Evolutionary conservation across 2,113 vertebrate species (phyloP).

Genomic region (Tretioscincus oriximinensis): DNA sequence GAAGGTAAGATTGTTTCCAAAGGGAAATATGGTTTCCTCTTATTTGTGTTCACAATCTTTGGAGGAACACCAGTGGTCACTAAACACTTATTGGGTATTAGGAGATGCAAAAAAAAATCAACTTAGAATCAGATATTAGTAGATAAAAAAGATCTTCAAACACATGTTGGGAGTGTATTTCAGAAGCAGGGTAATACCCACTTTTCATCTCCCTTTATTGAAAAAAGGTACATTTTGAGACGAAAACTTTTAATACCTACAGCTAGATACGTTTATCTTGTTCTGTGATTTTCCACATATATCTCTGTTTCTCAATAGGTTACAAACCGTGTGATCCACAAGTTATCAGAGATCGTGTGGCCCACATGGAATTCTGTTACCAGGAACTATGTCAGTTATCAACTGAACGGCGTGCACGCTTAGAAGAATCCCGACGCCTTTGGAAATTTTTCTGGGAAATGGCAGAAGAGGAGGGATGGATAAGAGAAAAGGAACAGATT

Average conservation of each 20-base stretch:
- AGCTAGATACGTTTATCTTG: accelerated
- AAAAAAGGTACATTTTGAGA: not conserved
- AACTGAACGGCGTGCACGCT: slow-evolving; percentile 82
- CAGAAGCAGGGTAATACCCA: not conserved
- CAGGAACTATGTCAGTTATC: slow-evolving; percentile 92
- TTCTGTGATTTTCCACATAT: slow-evolving; percentile 2
- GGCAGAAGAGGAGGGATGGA: slow-evolving; percentile 96
- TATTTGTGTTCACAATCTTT: not conserved
- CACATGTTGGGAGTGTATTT: too few species aligned
- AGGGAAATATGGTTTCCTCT: not conserved
- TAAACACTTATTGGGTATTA: not conserved
- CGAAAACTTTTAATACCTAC: not conserved
- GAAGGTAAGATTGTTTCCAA: slow-evolving; percentile 73
- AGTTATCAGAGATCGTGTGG: slow-evolving; percentile 89
- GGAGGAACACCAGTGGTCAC: not conserved
- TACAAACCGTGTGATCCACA: slow-evolving; percentile 96
- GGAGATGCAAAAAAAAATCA: slow-evolving; percentile 14
- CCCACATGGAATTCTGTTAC: slow-evolving; percentile 96
- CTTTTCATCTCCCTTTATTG: not conserved
- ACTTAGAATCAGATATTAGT: too few species aligned
- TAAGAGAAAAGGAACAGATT: slow-evolving; percentile 95
- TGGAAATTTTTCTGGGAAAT: slow-evolving; percentile 99
- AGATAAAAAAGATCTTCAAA: too few species aligned
- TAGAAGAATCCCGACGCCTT: slow-evolving; percentile 92
- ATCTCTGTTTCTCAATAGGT: slow-evolving; percentile 68